These are phyloP conservation scores for Arothron firmamentum DNA, from an alignment of 2,113 vertebrate genomes.

Conservation along the genomic window DNA sequence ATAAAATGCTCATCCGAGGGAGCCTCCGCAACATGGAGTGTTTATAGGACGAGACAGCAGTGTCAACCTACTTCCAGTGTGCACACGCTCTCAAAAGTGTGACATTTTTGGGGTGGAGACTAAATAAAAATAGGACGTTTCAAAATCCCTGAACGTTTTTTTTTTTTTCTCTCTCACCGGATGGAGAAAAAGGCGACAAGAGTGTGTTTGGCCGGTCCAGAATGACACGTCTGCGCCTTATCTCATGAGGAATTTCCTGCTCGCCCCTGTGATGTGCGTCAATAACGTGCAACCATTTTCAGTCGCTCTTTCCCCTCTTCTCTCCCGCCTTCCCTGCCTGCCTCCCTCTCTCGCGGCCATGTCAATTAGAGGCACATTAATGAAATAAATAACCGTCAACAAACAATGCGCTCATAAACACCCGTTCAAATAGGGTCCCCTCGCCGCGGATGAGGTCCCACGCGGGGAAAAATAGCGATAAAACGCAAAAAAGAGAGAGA, in stretches of 20 bases:
- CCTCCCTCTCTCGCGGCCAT: constrained; percentile 78
- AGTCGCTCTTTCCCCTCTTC: constrained; percentile 66
- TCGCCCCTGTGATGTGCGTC: constrained; percentile 75
- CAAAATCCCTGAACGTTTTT: constrained; percentile 47
- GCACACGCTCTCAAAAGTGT: constrained; percentile 48
- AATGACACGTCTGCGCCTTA: constrained; percentile 76
- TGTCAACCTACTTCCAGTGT: constrained; percentile 61
- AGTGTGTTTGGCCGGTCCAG: constrained; percentile 64
- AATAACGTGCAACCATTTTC: constrained; percentile 81
- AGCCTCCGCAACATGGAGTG: constrained; percentile 19
- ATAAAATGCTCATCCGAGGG: background rate
- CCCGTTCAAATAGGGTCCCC: constrained; percentile 36
- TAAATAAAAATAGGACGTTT: constrained; percentile 50
- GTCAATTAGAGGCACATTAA: constrained; percentile 79
- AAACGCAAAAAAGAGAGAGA: constrained; percentile 28
- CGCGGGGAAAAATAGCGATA: constrained; percentile 29
- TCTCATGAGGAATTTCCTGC: constrained; percentile 75
- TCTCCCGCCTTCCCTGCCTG: constrained; percentile 60
- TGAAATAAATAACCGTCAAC: constrained; percentile 77
- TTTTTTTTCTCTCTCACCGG: too few species aligned
- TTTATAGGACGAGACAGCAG: constrained; percentile 54
- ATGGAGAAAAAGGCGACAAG: constrained; percentile 44
- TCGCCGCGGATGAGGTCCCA: constrained; percentile 23
- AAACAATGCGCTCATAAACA: constrained; percentile 70
- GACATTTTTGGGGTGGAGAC: constrained; percentile 51